Conservation (phyloP, 23 tunicate species). For the Styela clava region DNA sequence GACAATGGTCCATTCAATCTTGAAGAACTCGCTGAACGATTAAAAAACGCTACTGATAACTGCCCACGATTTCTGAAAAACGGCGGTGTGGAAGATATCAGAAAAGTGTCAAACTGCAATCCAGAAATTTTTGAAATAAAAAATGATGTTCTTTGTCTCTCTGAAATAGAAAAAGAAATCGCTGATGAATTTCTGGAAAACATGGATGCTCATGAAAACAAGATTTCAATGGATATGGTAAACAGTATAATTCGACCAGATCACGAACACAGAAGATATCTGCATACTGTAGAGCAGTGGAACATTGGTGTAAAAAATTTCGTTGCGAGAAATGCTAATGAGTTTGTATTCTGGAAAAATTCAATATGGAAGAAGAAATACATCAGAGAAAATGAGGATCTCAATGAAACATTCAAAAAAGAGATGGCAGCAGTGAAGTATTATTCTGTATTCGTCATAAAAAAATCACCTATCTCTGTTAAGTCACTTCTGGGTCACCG, state of each 20-base stretch:
- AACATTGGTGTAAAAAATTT: constrained; percentile 20
- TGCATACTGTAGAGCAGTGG: constrained; percentile 22
- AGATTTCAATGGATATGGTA: background rate
- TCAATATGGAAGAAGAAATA: constrained; percentile 12
- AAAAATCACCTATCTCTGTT: background rate
- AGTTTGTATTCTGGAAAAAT: constrained; percentile 16
- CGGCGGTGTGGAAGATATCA: background rate
- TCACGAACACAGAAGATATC: background rate
- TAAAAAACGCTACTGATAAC: background rate
- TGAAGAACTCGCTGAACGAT: background rate
- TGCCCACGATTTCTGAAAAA: constrained; percentile 21
- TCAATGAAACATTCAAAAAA: background rate
- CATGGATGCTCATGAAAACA: background rate
- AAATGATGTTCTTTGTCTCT: constrained; percentile 7
- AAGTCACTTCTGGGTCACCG: background rate
- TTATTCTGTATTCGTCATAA: constrained; percentile 1
- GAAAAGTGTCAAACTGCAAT: background rate
- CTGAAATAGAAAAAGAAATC: constrained; percentile 6
- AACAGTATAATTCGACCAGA: background rate
- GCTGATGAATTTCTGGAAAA: background rate
- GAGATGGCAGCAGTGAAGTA: constrained; percentile 7
- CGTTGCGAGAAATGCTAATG: constrained; percentile 19
- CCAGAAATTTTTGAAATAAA: background rate
- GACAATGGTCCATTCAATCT: constrained; percentile 7
- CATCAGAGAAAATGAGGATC: background rate